Base-by-base conservation (phyloP, 1,140 invertebrate species). In the Zeugodacus cucurbitae region DNA sequence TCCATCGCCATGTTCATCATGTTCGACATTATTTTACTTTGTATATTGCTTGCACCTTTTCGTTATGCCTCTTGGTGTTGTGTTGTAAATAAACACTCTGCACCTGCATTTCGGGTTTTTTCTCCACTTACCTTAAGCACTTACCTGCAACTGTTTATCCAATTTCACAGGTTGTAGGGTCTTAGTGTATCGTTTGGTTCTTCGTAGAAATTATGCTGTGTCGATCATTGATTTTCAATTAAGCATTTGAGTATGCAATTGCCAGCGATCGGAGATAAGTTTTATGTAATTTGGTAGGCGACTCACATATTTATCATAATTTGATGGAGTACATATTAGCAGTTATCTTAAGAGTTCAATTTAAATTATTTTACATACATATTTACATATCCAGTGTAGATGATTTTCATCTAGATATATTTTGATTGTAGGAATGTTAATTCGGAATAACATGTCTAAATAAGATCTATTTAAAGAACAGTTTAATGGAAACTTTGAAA, bases 11-110 rank as follows among this genome's bases (percentile, higher is more conserved):
- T 32, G 41, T 10, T 44, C 74, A 48, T 29, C 74, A 48, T 82
- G 74, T 44, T 82, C 74, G 74, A 26, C 74, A 82, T 37, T 82
- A 48, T 82, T 82, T 82, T 82, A 37, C n/a, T 48, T 82, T 82
- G 34, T 82, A 82, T 14, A 26, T 82, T 82, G 74, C 41, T 82
- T 82, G 74, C 74, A 82, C 74, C 41, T 82, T 82, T 82, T 48
- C 17, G 41, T 82, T 44, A 44, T 48, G 74, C 74, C 34, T 26
- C 6, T 48, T 44, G 74, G 8, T 67, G 64, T 29, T 67, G 70
- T 78, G 34, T 78, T 78, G 37, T 78, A 78, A 37, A 78, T 78
- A 78, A n/a, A 34, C 34, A 67, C 26, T 82, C 37, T 29, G 41
- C 74, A 82, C 74, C 74, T 82, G 74, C 74, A 48, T 26, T 22